phyloP scores from a whole-genome alignment of 2,888 invertebrate species.

The Pseudolycoriella hygida region DNA sequence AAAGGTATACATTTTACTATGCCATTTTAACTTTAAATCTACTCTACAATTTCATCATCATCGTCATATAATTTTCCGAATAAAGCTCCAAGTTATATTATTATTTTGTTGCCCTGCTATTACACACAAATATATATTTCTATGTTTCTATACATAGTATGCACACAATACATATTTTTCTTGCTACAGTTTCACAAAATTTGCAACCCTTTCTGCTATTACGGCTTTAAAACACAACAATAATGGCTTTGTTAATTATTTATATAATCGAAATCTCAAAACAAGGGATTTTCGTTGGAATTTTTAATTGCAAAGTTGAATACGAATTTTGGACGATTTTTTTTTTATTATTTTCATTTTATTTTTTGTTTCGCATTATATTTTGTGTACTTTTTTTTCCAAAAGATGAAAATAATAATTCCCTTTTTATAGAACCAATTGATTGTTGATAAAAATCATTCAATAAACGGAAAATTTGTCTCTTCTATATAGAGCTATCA shows the following conservation, averaged over 20 bases:
- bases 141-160: background rate
- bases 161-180: background rate
- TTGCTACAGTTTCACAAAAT: slow-evolving; percentile 1
- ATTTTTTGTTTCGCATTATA: background rate
- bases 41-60: slow-evolving; percentile 2
- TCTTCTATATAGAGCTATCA: too few relatives aligned
- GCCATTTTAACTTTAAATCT: background rate
- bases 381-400: too few relatives aligned
- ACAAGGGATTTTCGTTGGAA: slow-evolving; percentile 11
- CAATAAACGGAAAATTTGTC: too few relatives aligned
- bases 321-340: background rate
- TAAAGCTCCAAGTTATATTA: background rate
- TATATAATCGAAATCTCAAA: slow-evolving; percentile 12
- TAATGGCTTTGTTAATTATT: slow-evolving; percentile 12
- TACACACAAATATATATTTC: background rate
- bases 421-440: too few relatives aligned
- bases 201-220: slow-evolving; percentile 3
- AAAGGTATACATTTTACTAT: background rate
- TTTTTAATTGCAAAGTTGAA: slow-evolving; percentile 12
- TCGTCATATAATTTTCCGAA: background rate
- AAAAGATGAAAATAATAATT: too few relatives aligned
- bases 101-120: background rate
- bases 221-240: slow-evolving; percentile 11
- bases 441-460: too few relatives aligned
- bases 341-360: background rate